These are phyloP conservation scores for Drosophila robusta DNA, from an alignment of 2,888 invertebrate species.

Conservation along the genomic window DNA sequence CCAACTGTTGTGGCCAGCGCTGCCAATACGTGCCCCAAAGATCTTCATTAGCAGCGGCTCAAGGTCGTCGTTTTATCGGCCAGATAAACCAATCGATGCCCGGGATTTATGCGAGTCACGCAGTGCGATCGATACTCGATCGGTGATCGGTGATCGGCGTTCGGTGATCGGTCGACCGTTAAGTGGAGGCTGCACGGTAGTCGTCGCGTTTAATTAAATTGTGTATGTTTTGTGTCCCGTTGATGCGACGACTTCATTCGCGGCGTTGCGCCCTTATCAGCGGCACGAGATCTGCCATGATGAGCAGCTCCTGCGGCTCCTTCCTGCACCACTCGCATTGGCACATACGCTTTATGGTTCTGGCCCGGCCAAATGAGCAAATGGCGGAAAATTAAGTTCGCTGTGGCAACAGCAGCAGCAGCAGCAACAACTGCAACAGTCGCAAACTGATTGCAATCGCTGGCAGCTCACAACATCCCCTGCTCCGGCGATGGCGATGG, in stretches of 20 bases:
- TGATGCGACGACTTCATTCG: constrained; percentile 67
- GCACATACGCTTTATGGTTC: constrained; percentile 73
- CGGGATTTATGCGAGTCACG: constrained; percentile 64
- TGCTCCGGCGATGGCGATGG: constrained; percentile 19
- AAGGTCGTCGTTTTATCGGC: constrained; percentile 7
- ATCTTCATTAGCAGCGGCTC: constrained; percentile 59
- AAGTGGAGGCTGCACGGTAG: constrained; percentile 60
- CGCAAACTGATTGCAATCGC: constrained; percentile 72
- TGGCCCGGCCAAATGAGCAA: constrained; percentile 61
- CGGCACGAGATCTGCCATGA: constrained; percentile 63
- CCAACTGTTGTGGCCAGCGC: background rate
- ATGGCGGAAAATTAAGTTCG: constrained; percentile 77
- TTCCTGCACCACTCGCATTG: constrained; percentile 22
- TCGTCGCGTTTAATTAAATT: constrained; percentile 75
- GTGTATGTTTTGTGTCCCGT: constrained; percentile 63
- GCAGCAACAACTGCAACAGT: constrained; percentile 18
- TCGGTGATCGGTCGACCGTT: constrained; percentile 15
- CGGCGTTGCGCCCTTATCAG: constrained; percentile 59
- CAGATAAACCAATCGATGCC: constrained; percentile 36
- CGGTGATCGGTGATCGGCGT: constrained; percentile 8
- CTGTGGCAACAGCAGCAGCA: constrained; percentile 19
- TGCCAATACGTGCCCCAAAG: constrained; percentile 16
- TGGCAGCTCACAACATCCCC: constrained; percentile 52
- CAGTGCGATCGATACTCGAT: constrained; percentile 10
- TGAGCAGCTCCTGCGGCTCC: constrained; percentile 34